phyloP scores from a whole-genome alignment of 1,140 invertebrate genomes.

The Neoseiulus cucumeris region DNA sequence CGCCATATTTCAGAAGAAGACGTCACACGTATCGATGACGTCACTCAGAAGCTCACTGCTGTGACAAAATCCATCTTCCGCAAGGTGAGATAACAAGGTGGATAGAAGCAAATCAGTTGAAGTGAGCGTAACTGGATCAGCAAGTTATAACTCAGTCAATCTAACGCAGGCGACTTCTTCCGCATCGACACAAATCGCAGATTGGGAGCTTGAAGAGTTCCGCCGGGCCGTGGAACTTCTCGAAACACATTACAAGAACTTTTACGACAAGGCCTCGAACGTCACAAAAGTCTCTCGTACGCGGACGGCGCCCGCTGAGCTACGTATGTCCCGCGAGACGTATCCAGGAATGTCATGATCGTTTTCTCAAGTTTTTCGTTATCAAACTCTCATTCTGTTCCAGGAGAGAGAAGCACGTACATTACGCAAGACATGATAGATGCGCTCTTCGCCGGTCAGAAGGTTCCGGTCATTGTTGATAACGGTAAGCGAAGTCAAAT shows the following conservation, averaged over 20 bases:
- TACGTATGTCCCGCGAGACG: neutral
- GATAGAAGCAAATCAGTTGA: neutral
- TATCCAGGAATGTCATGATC: neutral
- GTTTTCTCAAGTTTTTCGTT: neutral
- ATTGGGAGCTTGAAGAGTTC: conserved; percentile 9
- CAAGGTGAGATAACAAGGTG: neutral
- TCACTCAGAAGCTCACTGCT: conserved; percentile 1
- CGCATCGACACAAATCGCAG: neutral
- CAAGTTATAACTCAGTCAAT: too few relatives aligned
- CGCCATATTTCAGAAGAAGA: neutral
- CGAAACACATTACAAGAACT: conserved; percentile 3
- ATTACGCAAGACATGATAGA: neutral
- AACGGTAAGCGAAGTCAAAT: too few relatives aligned
- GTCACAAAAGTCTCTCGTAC: too few relatives aligned
- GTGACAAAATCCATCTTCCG: neutral
- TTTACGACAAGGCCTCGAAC: neutral
- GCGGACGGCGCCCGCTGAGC: too few relatives aligned
- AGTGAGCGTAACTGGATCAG: too few relatives aligned
- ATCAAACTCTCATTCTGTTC: neutral
- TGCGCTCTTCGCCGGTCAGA: neutral
- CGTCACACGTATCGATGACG: neutral
- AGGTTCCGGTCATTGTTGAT: neutral
- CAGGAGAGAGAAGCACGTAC: neutral
- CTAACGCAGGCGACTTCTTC: neutral
- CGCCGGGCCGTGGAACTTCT: neutral